Evolutionary conservation across 2,888 invertebrate species (phyloP).

Genomic region (Cephus pulcher): DNA sequence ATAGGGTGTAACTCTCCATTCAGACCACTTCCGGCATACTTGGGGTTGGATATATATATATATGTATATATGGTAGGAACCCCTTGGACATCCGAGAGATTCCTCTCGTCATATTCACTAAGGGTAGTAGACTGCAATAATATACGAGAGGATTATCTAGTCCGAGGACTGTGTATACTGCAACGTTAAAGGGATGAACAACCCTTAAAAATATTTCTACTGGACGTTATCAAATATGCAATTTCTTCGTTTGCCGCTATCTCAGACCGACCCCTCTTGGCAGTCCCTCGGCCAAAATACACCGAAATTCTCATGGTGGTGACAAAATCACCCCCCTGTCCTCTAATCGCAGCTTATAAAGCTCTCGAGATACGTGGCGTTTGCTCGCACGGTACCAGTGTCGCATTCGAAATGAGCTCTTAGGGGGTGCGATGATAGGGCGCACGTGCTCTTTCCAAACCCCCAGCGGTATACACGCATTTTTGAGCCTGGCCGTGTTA

Average conservation of each 20-base stretch:
- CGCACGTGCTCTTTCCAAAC: slow-evolving; percentile 39
- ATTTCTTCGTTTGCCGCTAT: too few relatives aligned
- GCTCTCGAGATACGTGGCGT: slow-evolving; percentile 8
- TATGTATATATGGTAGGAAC: too few relatives aligned
- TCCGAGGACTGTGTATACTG: too few relatives aligned
- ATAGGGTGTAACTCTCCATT: slow-evolving; percentile 46
- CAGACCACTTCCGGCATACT: slow-evolving; percentile 32
- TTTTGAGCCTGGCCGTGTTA: neutral
- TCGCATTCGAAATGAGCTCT: slow-evolving; percentile 28
- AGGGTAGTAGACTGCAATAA: too few relatives aligned
- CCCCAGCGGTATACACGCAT: slow-evolving; percentile 13
- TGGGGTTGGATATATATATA: neutral
- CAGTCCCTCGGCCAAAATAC: too few relatives aligned
- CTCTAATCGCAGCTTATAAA: slow-evolving; percentile 12
- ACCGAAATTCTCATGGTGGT: too few relatives aligned
- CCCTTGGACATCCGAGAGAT: too few relatives aligned
- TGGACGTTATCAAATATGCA: too few relatives aligned
- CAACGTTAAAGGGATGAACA: neutral
- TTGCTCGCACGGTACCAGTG: slow-evolving; percentile 3
- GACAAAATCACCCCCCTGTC: too few relatives aligned
- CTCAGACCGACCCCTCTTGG: too few relatives aligned
- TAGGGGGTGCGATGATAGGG: slow-evolving; percentile 42
- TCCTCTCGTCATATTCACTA: too few relatives aligned
- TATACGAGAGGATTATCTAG: too few relatives aligned
- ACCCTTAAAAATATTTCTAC: neutral